Base-by-base conservation (phyloP, 2,113 vertebrate genomes). In the Labeo catla region DNA sequence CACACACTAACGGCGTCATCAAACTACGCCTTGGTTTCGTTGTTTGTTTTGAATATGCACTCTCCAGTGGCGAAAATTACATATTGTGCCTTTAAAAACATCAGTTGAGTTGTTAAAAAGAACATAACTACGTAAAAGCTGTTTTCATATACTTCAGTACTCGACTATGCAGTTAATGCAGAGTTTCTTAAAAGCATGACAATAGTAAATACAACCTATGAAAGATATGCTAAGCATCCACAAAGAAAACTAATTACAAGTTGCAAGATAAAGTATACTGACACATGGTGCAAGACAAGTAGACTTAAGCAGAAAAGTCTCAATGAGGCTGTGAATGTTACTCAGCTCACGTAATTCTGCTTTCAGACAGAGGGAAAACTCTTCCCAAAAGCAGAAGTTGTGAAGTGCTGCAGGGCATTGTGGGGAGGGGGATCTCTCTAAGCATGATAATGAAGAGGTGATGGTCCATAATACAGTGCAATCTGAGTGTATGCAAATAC, bases 401-500 rank as follows among this genome's bases (percentile, higher is more conserved):
- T 65, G 47, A 80, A 36, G 54, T 81, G 82, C 68, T 54, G 72
- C 45, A 85, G 76, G 78, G 79, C 66, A 76, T 61, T 47, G 49
- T 54, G 43, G 47, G 57, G 57, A 13, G 50, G 63, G 54, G 76
- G 59, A 86, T 88, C 83, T 36, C 84, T 89, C 86, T 90, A 66
- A 86, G 88, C 92, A 93, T 86, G 87, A 73, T 86, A 91, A 93
- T 92, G 90, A 93, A 87, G 89, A 93, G 91, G 84, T 73, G 88
- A 87, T 90, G 72, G 89, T 77, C 63, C 89, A 90, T 93, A 92
- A 94, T 93, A 90, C 88, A 87, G 90, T 80, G 84, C 86, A 91
- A 93, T 93, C 91, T 90, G 87, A 94, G 92, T 93, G 92, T 95
- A 95, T 96, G 95, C 94, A 95, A 95, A 95, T 95, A 93, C 88